Percentiles rank a stretch among this genome's conserved stretches.
Conservation (phyloP, 1,140 invertebrate species). For the Calephelis nemesis region DNA sequence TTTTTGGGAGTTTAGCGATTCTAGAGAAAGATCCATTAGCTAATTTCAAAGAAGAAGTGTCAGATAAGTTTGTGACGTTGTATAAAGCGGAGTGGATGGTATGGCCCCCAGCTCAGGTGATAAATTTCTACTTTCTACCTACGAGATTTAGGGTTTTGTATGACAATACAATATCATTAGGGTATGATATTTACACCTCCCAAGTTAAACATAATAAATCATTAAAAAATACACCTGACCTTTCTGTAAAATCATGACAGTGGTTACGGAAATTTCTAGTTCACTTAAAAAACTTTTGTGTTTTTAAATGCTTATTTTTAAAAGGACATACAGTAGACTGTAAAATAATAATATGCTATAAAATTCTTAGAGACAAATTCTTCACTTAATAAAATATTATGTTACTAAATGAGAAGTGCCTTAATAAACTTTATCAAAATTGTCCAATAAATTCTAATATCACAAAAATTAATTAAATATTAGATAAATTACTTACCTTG, state of each 20-base stretch:
- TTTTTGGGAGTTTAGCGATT: constrained; percentile 88
- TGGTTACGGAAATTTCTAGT: neutral
- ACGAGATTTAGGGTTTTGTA: constrained; percentile 92
- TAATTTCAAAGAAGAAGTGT: constrained; percentile 86
- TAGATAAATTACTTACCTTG: no score
- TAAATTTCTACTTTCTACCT: constrained; percentile 93
- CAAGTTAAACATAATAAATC: constrained; percentile 87
- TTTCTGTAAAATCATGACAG: constrained; percentile 29
- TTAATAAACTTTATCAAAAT: no score
- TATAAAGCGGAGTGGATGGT: constrained; percentile 91
- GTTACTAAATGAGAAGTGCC: no score
- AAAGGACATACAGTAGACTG: no score
- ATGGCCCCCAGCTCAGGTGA: constrained; percentile 86
- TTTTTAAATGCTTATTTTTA: neutral
- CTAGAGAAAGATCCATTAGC: constrained; percentile 83
- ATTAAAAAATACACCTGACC: constrained; percentile 35
- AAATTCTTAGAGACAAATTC: no score
- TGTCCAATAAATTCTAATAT: no score
- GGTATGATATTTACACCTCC: constrained; percentile 95
- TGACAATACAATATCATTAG: constrained; percentile 93
- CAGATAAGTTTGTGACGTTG: constrained; percentile 87
- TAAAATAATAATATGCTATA: no score
- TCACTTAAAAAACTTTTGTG: neutral
- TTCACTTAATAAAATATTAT: no score
- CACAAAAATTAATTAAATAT: no score